Conservation (phyloP, 2,113 vertebrate genomes). For the Erythrocercus mccallii region DNA sequence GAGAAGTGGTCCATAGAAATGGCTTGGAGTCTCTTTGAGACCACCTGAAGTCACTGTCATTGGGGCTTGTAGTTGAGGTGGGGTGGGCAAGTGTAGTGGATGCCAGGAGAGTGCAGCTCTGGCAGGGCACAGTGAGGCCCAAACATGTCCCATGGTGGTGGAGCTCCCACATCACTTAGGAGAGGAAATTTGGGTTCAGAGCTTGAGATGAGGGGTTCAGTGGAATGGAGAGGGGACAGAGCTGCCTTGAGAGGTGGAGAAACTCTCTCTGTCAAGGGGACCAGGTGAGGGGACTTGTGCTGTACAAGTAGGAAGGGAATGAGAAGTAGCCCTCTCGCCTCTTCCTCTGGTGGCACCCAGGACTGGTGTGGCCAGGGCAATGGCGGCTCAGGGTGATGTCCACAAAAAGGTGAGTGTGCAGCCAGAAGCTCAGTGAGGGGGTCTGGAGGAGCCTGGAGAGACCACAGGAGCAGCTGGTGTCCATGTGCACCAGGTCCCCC, state of each 20-base stretch:
- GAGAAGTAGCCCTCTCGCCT: not conserved
- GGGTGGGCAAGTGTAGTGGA: fast-evolving
- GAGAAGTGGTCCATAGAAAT: not conserved
- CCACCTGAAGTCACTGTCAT: not conserved
- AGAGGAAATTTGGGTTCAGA: not conserved
- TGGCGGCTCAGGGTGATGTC: too few species aligned
- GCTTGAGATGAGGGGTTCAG: not conserved
- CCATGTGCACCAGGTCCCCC: not conserved
- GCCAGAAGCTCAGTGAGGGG: not conserved
- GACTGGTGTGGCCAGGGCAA: not conserved
- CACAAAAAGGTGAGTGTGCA: not conserved
- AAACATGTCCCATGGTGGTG: fast-evolving
- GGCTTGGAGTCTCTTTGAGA: not conserved
- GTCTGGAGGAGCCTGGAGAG: not conserved
- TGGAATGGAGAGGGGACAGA: not conserved
- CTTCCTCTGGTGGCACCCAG: not conserved
- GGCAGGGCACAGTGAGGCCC: not conserved
- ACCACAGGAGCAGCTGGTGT: not conserved
- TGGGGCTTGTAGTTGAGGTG: not conserved
- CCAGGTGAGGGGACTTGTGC: not conserved
- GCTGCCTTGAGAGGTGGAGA: not conserved
- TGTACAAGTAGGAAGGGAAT: not conserved
- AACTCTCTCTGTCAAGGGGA: not conserved
- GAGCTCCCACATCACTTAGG: not conserved
- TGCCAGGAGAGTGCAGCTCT: not conserved